Conservation (phyloP, 1,140 invertebrate species). For the Zaprionus tsacasi region DNA sequence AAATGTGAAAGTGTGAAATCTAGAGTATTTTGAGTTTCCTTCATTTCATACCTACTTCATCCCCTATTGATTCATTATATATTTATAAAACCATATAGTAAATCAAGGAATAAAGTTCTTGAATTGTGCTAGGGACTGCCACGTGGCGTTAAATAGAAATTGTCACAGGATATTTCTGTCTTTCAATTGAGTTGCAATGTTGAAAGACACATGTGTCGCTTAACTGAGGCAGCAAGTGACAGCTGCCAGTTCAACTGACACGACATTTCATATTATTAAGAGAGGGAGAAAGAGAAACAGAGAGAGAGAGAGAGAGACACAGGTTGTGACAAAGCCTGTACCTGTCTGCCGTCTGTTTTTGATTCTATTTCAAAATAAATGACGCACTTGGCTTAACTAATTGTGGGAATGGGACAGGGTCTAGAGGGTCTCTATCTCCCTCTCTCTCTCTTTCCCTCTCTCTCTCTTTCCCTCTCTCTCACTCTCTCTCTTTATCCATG, state of each 20-base stretch:
- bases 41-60: too few species aligned
- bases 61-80: too few species aligned
- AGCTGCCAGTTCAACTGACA: constrained; percentile 59
- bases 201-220: constrained; percentile 13
- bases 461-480: too few species aligned
- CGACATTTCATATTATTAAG: constrained; percentile 55
- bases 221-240: constrained; percentile 38
- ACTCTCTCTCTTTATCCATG: constrained; percentile 4
- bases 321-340: not conserved
- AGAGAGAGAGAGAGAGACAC: not conserved
- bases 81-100: too few species aligned
- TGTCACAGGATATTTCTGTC: constrained; percentile 21
- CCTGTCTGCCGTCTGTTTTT: not conserved
- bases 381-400: constrained; percentile 29
- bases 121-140: not conserved
- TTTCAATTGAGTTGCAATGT: constrained; percentile 10
- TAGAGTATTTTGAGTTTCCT: too few species aligned
- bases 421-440: too few species aligned
- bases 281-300: not conserved
- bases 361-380: constrained; percentile 21
- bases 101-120: too few species aligned
- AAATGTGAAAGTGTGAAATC: too few species aligned
- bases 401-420: too few species aligned
- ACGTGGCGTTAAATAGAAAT: constrained; percentile 19
- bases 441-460: too few species aligned